Evolutionary conservation across 2,113 vertebrate species (phyloP), one percentile per base, ranked within the genome.

Genomic region (Condylura cristata): DNA sequence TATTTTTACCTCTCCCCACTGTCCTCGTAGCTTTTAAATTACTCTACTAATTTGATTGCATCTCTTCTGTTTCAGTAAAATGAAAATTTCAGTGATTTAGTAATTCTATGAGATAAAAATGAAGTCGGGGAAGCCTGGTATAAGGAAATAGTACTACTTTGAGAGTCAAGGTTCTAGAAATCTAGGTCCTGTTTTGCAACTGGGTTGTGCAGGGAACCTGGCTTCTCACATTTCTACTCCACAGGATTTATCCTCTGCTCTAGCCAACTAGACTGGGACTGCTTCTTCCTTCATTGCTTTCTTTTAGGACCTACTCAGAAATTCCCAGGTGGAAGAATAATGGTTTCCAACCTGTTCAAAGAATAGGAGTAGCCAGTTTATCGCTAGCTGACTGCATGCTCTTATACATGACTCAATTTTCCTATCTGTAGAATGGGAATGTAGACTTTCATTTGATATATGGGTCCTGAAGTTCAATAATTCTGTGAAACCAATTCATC

Each of bases 341-440:
- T 72, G 63, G 18, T 63, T 61, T 81, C 71, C 41, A 11, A 61
- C 30, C 13, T 30, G 13, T 13, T 24, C 20, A 26, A 32, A 74
- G 9, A 51, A 51, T 11, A 85, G 18, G 37, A 68, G 8, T 24
- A 68, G 10, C 30, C 37, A 63, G 22, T 24, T 56, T n/a, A 37
- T 6, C 20, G 32, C 66, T 74, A 80, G 17, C 17, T 80, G 58
- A 61, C 56, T 61, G 1, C 26, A 6, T 37, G 14, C 13, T 80
- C 18, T 58, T 68, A 88, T 12, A n/a, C 13, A 90, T 87, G n/a
- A 13, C n/a, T 86, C 60, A 44, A 16, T 88, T 90, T 81, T 91
- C 53, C 84, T 70, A 58, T 78, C n/a, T 70, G 14, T 48, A 89
- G 53, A 78, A 41, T 85, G 30, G 28, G n/a, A 66, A 1, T 11